These are phyloP conservation scores for Matsumurasca onukii DNA, from an alignment of 1,140 invertebrate genomes.

Conservation along the genomic window DNA sequence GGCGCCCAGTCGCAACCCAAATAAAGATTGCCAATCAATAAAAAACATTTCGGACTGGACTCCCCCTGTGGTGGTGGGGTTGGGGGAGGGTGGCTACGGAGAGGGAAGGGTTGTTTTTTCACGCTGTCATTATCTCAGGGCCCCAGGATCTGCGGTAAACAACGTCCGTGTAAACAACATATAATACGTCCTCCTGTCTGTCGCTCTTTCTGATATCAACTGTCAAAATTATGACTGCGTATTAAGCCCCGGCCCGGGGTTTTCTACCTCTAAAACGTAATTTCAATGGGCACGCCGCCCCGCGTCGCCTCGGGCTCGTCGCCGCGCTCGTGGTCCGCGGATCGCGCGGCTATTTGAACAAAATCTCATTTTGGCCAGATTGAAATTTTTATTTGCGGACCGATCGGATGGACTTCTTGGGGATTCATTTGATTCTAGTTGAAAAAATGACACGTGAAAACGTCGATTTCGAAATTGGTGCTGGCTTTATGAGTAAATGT, in stretches of 20 bases:
- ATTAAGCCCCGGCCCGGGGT: not conserved
- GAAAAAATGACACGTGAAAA: too few relatives aligned
- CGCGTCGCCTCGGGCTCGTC: not conserved
- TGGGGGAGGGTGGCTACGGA: not conserved
- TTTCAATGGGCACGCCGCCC: not conserved
- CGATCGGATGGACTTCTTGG: not conserved
- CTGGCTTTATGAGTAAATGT: too few relatives aligned
- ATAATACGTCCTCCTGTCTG: conserved; percentile 22
- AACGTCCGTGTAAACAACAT: conserved; percentile 21
- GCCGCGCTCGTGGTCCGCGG: not conserved
- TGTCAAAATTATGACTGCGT: conserved; percentile 16
- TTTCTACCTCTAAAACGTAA: not conserved
- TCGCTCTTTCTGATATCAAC: not conserved
- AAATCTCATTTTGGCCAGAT: conserved; percentile 18
- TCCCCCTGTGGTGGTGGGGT: not conserved
- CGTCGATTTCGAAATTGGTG: too few relatives aligned
- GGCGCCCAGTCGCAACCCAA: conserved; percentile 24
- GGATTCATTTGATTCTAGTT: not conserved
- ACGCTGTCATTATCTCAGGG: conserved; percentile 19
- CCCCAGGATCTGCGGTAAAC: conserved; percentile 9
- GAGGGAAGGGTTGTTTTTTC: conserved; percentile 14
- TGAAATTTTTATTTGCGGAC: conserved; percentile 19
- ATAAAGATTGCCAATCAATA: conserved; percentile 27
- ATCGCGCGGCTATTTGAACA: not conserved
- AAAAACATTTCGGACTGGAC: conserved; percentile 19